These are phyloP conservation scores for Cataglyphis livida DNA, from an alignment of 2,888 invertebrate genomes.

Conservation along the genomic window DNA sequence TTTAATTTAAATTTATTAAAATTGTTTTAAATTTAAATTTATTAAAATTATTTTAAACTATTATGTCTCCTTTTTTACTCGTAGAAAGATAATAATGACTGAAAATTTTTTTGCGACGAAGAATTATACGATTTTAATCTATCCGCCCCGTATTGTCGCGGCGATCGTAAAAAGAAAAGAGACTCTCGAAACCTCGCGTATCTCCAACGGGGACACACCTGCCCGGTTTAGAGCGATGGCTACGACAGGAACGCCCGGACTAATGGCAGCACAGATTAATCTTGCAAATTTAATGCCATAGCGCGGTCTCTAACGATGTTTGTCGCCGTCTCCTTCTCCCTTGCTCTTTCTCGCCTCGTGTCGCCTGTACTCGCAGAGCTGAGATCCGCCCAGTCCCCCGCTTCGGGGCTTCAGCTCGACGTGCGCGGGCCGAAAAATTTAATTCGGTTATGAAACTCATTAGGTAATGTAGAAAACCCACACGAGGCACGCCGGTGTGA, in stretches of 20 bases:
- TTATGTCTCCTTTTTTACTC: neutral
- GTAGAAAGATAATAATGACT: neutral
- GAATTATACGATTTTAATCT: neutral
- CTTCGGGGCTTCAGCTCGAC: slow-evolving; percentile 27
- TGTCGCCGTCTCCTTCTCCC: slow-evolving; percentile 20
- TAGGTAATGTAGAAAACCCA: slow-evolving; percentile 80
- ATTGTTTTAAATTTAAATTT: too few species aligned
- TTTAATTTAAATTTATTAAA: too few species aligned
- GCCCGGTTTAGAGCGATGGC: slow-evolving; percentile 55
- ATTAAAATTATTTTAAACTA: too few species aligned
- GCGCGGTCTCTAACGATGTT: slow-evolving; percentile 72
- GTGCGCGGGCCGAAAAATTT: slow-evolving; percentile 76
- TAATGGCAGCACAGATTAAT: slow-evolving; percentile 80
- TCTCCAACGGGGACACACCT: slow-evolving; percentile 42
- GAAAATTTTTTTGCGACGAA: neutral
- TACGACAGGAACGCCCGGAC: slow-evolving; percentile 68
- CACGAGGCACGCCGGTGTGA: slow-evolving; percentile 77
- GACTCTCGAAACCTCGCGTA: slow-evolving; percentile 14
- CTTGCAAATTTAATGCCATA: slow-evolving; percentile 78
- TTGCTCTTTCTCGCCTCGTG: neutral
- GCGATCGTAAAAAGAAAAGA: slow-evolving; percentile 12
- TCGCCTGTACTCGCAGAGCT: neutral
- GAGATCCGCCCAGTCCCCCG: slow-evolving; percentile 25
- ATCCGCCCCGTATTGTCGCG: slow-evolving; percentile 9
- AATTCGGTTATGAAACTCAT: slow-evolving; percentile 81